Evolutionary conservation across 35 echinoderm and acorn worm species (phyloP).

Genomic region (Apostichopus californicus): DNA sequence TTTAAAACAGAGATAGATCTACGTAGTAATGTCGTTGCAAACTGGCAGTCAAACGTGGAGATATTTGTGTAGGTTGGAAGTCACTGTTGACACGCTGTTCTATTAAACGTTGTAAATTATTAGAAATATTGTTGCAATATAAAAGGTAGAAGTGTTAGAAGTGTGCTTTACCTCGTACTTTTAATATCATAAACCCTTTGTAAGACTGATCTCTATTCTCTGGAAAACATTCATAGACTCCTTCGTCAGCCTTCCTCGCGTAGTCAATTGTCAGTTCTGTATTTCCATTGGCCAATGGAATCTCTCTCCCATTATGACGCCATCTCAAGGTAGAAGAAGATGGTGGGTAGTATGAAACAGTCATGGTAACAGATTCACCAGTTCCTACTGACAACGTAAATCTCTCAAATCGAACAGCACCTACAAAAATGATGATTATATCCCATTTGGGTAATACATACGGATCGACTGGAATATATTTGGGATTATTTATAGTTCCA

Average conservation of each 20-base stretch:
- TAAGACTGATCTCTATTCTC: background rate
- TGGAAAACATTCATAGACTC: conserved; percentile 35
- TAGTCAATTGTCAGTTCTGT: background rate
- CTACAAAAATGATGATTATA: no score
- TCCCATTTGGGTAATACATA: no score
- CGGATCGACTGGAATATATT: no score
- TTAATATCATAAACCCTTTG: conserved; percentile 9
- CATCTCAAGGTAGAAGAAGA: background rate
- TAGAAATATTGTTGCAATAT: no score
- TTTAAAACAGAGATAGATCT: no score
- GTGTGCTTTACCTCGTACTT: background rate
- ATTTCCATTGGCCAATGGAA: background rate
- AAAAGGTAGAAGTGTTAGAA: no score
- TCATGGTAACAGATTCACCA: background rate
- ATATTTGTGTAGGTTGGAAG: no score
- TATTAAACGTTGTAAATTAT: no score
- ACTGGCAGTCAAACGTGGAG: no score
- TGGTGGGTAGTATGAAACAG: background rate
- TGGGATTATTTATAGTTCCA: no score
- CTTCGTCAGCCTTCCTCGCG: background rate
- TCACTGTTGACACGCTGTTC: background rate
- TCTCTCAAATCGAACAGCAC: background rate
- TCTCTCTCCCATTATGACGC: conserved; percentile 9
- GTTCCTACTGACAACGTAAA: conserved; percentile 21
- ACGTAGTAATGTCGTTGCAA: no score